phyloP scores from a whole-genome alignment of 2,888 invertebrate species.

The Liopterus haemorrhoidalis region DNA sequence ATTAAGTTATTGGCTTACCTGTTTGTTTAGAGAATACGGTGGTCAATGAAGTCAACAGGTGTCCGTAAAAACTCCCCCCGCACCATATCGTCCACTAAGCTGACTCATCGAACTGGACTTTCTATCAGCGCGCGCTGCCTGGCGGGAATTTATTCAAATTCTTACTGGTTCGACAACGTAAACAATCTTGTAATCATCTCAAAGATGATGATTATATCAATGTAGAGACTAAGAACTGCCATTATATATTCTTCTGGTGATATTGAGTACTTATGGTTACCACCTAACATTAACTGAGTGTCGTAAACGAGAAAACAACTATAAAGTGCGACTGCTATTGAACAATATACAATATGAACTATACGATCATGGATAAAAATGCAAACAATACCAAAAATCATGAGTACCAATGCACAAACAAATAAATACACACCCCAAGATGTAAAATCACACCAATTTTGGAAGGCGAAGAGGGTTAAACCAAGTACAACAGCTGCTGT shows the following conservation, averaged over 20 bases:
- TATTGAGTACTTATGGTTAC: slow-evolving; percentile 83
- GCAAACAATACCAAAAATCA: slow-evolving; percentile 72
- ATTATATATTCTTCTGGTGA: slow-evolving; percentile 94
- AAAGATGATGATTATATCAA: slow-evolving; percentile 88
- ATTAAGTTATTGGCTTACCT: too few relatives aligned
- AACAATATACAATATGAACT: slow-evolving; percentile 66
- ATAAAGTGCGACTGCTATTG: slow-evolving; percentile 75
- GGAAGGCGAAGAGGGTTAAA: slow-evolving; percentile 86
- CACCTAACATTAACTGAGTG: slow-evolving; percentile 79
- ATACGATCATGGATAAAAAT: slow-evolving; percentile 53
- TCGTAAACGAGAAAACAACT: slow-evolving; percentile 86
- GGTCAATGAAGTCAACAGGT: too few relatives aligned
- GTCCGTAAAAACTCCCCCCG: too few relatives aligned
- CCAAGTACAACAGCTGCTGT: slow-evolving; percentile 83
- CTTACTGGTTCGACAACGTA: too few relatives aligned
- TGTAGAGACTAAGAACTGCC: slow-evolving; percentile 81
- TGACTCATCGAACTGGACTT: too few relatives aligned
- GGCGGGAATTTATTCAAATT: too few relatives aligned
- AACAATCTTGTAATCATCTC: slow-evolving; percentile 55
- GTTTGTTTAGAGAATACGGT: too few relatives aligned
- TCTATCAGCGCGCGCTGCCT: too few relatives aligned
- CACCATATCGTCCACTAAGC: too few relatives aligned
- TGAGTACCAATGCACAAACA: slow-evolving; percentile 64
- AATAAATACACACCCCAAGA: slow-evolving; percentile 71
- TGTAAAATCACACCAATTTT: slow-evolving; percentile 85